Conservation (phyloP, 92 coral and sea anemone species). For the Virgularia gustaviana region DNA sequence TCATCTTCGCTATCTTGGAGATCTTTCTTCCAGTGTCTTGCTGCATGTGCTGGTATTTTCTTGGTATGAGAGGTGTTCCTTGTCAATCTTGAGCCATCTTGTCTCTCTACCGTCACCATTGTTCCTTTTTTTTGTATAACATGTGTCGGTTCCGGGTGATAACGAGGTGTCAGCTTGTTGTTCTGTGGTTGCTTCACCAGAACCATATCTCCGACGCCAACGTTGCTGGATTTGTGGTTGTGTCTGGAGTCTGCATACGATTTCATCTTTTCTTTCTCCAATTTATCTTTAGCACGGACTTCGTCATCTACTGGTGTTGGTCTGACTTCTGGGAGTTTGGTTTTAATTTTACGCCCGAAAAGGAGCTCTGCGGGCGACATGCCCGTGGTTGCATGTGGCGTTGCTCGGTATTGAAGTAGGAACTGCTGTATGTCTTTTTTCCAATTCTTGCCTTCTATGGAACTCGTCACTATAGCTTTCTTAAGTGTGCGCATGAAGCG, state of each 20-base stretch:
- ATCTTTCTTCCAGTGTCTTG: slow-evolving; percentile 4
- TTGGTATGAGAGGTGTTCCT: slow-evolving; percentile 20
- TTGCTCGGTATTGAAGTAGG: slow-evolving; percentile 46
- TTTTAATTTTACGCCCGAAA: slow-evolving; percentile 21
- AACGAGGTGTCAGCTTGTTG: slow-evolving; percentile 2
- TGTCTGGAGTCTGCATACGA: slow-evolving; percentile 15
- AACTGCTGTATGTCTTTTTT: slow-evolving; percentile 35
- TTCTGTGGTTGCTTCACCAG: slow-evolving; percentile 10
- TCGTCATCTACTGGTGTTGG: slow-evolving; percentile 1
- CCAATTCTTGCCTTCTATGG: slow-evolving; percentile 36
- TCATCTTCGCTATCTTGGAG: neutral
- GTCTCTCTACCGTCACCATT: slow-evolving; percentile 22
- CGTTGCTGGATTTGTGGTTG: slow-evolving; percentile 1
- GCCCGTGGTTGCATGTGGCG: slow-evolving; percentile 37
- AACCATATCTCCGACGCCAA: slow-evolving; percentile 25
- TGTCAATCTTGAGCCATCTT: slow-evolving; percentile 18
- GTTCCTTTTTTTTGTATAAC: slow-evolving; percentile 21
- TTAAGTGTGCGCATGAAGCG: slow-evolving; percentile 32
- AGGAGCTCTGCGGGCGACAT: slow-evolving; percentile 33
- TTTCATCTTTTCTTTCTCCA: slow-evolving; percentile 16
- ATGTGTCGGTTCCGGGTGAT: slow-evolving; percentile 15
- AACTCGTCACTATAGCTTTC: slow-evolving; percentile 9
- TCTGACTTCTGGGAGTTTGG: slow-evolving; percentile 20
- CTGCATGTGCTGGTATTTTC: neutral
- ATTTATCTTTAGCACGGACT: slow-evolving; percentile 17